Base-by-base conservation (phyloP, 2,888 invertebrate species). In the Leptopterna dolabrata region DNA sequence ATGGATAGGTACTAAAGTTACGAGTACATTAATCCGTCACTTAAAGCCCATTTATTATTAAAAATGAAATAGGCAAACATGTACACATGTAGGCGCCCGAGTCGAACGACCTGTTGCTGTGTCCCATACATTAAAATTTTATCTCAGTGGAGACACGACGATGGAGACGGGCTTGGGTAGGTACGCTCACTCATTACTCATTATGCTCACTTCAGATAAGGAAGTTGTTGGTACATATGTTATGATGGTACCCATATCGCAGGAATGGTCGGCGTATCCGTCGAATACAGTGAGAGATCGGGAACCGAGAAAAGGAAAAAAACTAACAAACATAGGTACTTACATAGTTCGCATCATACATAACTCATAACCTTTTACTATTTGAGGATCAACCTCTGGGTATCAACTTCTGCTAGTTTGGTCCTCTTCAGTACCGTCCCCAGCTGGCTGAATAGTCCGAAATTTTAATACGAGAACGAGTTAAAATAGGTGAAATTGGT, bases 201-300 rank as follows among this genome's bases (percentile, higher is more conserved):
- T 29, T 29, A n/a, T 76, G 16, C 30, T 36, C 9, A 2, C 14
- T n/a, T 11, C n/a, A n/a, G 73, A 76, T 76, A 76, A 76, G 36
- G 13, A 76, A 36, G 73, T 41, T 76, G 73, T 76, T 36, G 36
- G 30, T 41, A 76, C 73, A 76, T 36, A 30, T 76, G 73, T 76
- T 76, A 76, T 76, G 73, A 76, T 36, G 73, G 73, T 76, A 76
- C 73, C 30, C 73, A 76, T 76, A 76, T 76, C 73, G 24, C 27
- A 27, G n/a, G 51, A 51, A 71, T 71, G 7, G 24, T 41, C 30
- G n/a, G 30, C 36, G 14, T 19, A 13, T 36, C 1, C 63, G n/a
- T 63, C 63, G 24, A 7, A 36, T 36, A 4, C 36, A 36, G 2
- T 36, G n/a, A n/a, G n/a, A n/a, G n/a, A n/a, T n/a, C n/a, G n/a